Evolutionary conservation across 2,888 invertebrate genomes (phyloP).

Genomic region (Pollenia griseotomentosa): DNA sequence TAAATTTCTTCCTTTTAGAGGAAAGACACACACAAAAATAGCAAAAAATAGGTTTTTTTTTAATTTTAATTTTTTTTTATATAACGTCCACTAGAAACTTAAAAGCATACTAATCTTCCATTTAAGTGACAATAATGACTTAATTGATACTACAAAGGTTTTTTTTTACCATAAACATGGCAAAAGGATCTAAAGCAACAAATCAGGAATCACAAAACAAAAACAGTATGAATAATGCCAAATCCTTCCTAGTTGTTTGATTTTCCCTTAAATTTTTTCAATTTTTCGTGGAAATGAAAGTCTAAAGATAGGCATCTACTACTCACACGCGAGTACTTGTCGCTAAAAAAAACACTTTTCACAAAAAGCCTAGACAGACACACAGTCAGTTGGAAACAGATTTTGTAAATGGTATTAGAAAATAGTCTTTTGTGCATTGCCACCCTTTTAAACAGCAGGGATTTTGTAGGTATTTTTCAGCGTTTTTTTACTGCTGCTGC

Average conservation of each 20-base stretch:
- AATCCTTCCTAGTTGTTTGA: slow-evolving; percentile 23
- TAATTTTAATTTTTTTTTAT: neutral
- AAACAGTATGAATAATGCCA: slow-evolving; percentile 19
- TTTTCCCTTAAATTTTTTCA: slow-evolving; percentile 1
- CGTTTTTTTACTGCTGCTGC: slow-evolving; percentile 10
- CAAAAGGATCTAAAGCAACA: slow-evolving; percentile 32
- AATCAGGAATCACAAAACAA: slow-evolving; percentile 30
- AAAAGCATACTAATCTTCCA: slow-evolving; percentile 37
- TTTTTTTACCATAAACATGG: slow-evolving; percentile 18
- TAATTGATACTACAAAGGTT: slow-evolving; percentile 73
- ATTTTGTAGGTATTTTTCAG: slow-evolving; percentile 17
- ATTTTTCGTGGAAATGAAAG: slow-evolving; percentile 5
- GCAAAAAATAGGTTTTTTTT: neutral
- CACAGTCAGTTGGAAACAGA: slow-evolving; percentile 11
- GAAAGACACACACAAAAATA: neutral
- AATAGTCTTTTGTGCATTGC: slow-evolving; percentile 23
- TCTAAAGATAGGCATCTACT: slow-evolving; percentile 37
- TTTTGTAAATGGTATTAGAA: slow-evolving; percentile 39
- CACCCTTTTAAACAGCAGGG: slow-evolving; percentile 28
- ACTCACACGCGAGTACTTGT: slow-evolving; percentile 7
- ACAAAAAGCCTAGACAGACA: slow-evolving; percentile 2
- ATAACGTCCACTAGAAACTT: neutral
- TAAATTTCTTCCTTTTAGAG: neutral
- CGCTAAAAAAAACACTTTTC: slow-evolving; percentile 17
- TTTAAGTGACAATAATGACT: slow-evolving; percentile 74